phyloP scores from a whole-genome alignment of 2,113 vertebrate species.

The Parus major region DNA sequence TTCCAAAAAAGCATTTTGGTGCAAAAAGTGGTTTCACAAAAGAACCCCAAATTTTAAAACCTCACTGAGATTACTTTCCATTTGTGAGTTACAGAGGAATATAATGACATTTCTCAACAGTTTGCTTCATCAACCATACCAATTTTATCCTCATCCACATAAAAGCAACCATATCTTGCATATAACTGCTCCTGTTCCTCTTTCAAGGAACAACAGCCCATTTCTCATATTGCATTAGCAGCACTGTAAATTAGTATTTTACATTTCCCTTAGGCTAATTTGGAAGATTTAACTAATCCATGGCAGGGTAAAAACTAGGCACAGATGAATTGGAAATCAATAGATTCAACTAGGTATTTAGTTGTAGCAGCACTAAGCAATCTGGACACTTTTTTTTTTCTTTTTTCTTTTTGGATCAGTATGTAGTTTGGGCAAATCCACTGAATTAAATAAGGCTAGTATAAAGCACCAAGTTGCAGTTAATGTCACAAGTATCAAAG shows the following conservation, averaged over 20 bases:
- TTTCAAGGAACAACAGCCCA: neutral
- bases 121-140: neutral
- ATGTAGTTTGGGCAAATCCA: neutral
- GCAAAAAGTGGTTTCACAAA: neutral
- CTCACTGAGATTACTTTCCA: neutral
- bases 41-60: neutral
- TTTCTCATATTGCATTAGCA: neutral
- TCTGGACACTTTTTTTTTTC: neutral
- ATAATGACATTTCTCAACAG: neutral
- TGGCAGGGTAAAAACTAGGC: neutral
- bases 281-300: neutral
- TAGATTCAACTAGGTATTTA: neutral
- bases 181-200: neutral
- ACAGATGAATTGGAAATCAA: neutral
- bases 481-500: neutral
- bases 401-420: neutral
- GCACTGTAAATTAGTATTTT: neutral
- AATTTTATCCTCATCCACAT: neutral
- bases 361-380: neutral
- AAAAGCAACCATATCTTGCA: neutral
- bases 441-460: neutral
- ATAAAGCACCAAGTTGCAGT: neutral
- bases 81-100: neutral
- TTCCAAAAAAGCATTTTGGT: neutral
- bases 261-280: neutral